These are phyloP conservation scores for Xylocampa areola DNA, from an alignment of 2,888 invertebrate genomes.

Conservation along the genomic window DNA sequence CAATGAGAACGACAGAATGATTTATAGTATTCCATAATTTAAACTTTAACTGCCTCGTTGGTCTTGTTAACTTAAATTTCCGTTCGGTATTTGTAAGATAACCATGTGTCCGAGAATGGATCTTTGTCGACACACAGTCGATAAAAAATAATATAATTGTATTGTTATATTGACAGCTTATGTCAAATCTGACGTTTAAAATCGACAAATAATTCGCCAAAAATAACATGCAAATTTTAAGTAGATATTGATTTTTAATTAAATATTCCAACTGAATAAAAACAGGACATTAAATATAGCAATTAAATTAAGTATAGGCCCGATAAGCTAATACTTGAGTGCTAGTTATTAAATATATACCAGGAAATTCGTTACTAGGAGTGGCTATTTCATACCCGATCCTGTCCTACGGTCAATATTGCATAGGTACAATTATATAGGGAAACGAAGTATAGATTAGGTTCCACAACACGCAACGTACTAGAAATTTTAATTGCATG, in stretches of 20 bases:
- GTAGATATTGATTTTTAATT: slow-evolving; percentile 30
- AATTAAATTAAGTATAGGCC: slow-evolving; percentile 43
- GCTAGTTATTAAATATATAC: slow-evolving; percentile 38
- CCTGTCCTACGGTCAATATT: slow-evolving; percentile 14
- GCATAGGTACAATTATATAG: slow-evolving; percentile 35
- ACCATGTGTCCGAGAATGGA: too few relatives aligned
- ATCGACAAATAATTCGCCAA: too few relatives aligned
- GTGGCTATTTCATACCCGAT: slow-evolving; percentile 3
- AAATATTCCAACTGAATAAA: slow-evolving; percentile 25
- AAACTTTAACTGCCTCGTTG: too few relatives aligned
- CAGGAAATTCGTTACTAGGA: slow-evolving; percentile 17
- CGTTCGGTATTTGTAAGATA: too few relatives aligned
- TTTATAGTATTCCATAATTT: too few relatives aligned
- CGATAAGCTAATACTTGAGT: slow-evolving; percentile 22
- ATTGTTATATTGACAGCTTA: too few relatives aligned
- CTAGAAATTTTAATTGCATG: slow-evolving; percentile 24
- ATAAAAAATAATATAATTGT: too few relatives aligned
- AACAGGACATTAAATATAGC: slow-evolving; percentile 37
- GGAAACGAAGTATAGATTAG: slow-evolving; percentile 26
- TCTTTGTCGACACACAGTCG: too few relatives aligned
- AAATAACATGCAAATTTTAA: slow-evolving; percentile 9
- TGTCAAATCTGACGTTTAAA: too few relatives aligned
- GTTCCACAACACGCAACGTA: slow-evolving; percentile 20
- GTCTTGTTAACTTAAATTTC: too few relatives aligned
- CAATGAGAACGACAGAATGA: too few relatives aligned